phyloP scores from a whole-genome alignment of 1,140 invertebrate species.

The Caerostris extrusa region DNA sequence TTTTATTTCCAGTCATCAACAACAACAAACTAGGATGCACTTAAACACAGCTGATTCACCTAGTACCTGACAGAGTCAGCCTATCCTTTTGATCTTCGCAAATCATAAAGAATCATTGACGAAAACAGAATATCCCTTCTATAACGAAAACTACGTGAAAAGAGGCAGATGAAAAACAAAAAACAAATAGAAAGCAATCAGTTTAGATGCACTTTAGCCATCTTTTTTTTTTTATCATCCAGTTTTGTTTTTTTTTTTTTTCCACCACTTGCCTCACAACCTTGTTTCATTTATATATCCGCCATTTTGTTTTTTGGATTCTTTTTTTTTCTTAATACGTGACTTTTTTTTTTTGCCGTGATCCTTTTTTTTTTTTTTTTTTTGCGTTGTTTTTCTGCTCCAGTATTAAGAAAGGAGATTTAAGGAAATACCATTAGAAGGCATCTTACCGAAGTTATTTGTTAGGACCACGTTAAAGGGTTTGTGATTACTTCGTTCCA shows the following conservation, averaged over 20 bases:
- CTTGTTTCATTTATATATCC: not conserved
- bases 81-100: not conserved
- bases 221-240: too few relatives aligned
- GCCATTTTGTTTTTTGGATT: not conserved
- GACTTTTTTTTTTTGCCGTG: not conserved
- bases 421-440: not conserved
- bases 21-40: not conserved
- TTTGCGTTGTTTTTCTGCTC: not conserved
- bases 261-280: too few relatives aligned
- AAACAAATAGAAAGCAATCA: not conserved
- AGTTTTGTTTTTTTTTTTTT: not conserved
- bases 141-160: not conserved
- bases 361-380: not conserved
- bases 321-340: not conserved
- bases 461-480: not conserved
- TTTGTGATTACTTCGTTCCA: not conserved
- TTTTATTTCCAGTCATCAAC: not conserved
- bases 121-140: not conserved
- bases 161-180: not conserved
- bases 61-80: not conserved
- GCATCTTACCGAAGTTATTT: not conserved
- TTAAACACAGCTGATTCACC: not conserved
- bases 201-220: not conserved
- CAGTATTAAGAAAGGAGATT: not conserved
- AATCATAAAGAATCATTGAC: not conserved